phyloP scores from a whole-genome alignment of 2,888 invertebrate species.

The Dilophus febrilis region DNA sequence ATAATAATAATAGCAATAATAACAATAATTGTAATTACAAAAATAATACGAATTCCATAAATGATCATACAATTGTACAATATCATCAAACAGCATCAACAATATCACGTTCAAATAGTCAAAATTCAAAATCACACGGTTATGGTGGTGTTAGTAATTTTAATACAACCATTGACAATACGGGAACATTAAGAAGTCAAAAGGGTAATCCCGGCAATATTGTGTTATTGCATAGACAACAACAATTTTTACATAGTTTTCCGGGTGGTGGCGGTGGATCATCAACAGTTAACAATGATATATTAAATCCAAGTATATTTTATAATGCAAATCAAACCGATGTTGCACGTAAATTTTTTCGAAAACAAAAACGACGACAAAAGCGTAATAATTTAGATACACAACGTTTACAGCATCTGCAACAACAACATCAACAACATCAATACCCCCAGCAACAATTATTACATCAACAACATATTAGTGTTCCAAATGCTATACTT shows the following conservation, averaged over 20 bases:
- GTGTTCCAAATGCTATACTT: slow-evolving; percentile 9
- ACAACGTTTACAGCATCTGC: slow-evolving; percentile 18
- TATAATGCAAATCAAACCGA: slow-evolving; percentile 90
- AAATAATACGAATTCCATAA: background rate
- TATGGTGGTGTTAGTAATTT: slow-evolving; percentile 28
- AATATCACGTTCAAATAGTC: slow-evolving; percentile 44
- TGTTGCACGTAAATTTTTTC: slow-evolving; percentile 83
- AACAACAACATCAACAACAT: too few species aligned
- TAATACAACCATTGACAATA: slow-evolving; percentile 22
- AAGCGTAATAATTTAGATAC: slow-evolving; percentile 54
- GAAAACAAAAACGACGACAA: slow-evolving; percentile 59
- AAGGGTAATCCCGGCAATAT: slow-evolving; percentile 43
- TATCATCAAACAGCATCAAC: slow-evolving; percentile 32
- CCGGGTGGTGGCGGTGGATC: slow-evolving; percentile 29
- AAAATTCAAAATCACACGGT: slow-evolving; percentile 46
- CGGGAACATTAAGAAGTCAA: slow-evolving; percentile 17
- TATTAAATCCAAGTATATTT: slow-evolving; percentile 56
- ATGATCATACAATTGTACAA: slow-evolving; percentile 35
- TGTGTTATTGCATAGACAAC: slow-evolving; percentile 51
- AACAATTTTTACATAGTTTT: slow-evolving; percentile 52
- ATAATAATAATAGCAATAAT: too few species aligned
- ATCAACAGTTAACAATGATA: slow-evolving; percentile 14
- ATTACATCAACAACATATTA: slow-evolving; percentile 18
- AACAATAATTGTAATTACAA: too few species aligned
- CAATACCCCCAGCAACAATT: too few species aligned